Percentiles rank a stretch among this genome's conserved stretches.
phyloP scores from a whole-genome alignment of 2,888 invertebrate species.

The Lomographa bimaculata region DNA sequence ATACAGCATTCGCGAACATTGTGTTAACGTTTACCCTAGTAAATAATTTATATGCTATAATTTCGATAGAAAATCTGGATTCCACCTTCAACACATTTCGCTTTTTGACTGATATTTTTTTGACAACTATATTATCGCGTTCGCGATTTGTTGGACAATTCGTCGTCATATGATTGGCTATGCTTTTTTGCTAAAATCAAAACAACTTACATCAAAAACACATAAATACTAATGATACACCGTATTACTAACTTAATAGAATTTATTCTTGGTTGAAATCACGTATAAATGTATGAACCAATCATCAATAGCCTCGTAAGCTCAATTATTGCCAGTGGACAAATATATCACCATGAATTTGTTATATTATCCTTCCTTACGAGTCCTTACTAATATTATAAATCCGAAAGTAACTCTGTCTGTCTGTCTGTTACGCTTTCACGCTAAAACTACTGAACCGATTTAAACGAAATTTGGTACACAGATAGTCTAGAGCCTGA shows the following conservation, averaged over 20 bases:
- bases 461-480: too few relatives aligned
- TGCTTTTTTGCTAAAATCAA: too few relatives aligned
- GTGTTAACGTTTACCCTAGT: constrained; percentile 52
- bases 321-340: constrained; percentile 3
- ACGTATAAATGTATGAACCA: background rate
- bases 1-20: constrained; percentile 67
- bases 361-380: too few relatives aligned
- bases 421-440: too few relatives aligned
- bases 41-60: constrained; percentile 51
- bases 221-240: too few relatives aligned
- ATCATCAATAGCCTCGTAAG: constrained; percentile 18
- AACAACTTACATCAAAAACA: too few relatives aligned
- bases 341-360: too few relatives aligned
- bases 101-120: constrained; percentile 52
- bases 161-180: constrained; percentile 66
- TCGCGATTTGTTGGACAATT: constrained; percentile 64
- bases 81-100: constrained; percentile 59
- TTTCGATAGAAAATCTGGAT: constrained; percentile 41
- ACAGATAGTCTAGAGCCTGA: too few relatives aligned
- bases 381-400: too few relatives aligned
- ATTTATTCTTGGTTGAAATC: background rate
- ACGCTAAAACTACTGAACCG: too few relatives aligned
- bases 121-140: too few relatives aligned
- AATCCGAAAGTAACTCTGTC: too few relatives aligned
- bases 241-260: background rate